Conservation (phyloP, 1,140 invertebrate species). For the Cotesia vestalis region DNA sequence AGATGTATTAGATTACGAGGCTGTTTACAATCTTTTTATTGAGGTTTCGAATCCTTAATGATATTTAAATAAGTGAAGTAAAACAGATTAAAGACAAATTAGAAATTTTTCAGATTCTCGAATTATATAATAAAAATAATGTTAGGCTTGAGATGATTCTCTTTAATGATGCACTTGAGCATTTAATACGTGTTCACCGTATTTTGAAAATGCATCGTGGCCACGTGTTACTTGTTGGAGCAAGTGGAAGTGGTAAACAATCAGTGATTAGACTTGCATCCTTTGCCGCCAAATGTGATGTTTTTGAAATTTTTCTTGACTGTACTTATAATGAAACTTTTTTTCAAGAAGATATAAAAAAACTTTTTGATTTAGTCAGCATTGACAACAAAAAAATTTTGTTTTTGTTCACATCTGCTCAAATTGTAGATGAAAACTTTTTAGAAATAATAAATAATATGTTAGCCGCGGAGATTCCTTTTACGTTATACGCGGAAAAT, state of each 20-base stretch:
- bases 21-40: constrained; percentile 83
- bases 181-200: constrained; percentile 85
- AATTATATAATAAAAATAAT: constrained; percentile 81
- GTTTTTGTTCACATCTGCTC: constrained; percentile 85
- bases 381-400: constrained; percentile 81
- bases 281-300: constrained; percentile 79
- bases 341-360: constrained; percentile 88
- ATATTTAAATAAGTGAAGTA: not conserved
- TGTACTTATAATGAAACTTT: constrained; percentile 82
- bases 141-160: constrained; percentile 81
- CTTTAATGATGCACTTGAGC: constrained; percentile 90
- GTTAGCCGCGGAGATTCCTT: constrained; percentile 84
- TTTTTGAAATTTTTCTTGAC: constrained; percentile 85
- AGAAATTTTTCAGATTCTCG: constrained; percentile 74
- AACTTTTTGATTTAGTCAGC: constrained; percentile 76
- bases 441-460: constrained; percentile 92
- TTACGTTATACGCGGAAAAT: constrained; percentile 84
- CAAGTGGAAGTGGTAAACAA: constrained; percentile 86
- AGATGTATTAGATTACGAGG: constrained; percentile 88
- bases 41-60: constrained; percentile 68
- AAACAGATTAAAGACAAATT: constrained; percentile 19
- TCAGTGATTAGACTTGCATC: constrained; percentile 76
- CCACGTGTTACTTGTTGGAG: constrained; percentile 85
- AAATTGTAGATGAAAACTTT: constrained; percentile 83
- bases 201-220: constrained; percentile 84